Evolutionary conservation across 1,140 invertebrate species (phyloP).

Genomic region (Colletes gigas): DNA sequence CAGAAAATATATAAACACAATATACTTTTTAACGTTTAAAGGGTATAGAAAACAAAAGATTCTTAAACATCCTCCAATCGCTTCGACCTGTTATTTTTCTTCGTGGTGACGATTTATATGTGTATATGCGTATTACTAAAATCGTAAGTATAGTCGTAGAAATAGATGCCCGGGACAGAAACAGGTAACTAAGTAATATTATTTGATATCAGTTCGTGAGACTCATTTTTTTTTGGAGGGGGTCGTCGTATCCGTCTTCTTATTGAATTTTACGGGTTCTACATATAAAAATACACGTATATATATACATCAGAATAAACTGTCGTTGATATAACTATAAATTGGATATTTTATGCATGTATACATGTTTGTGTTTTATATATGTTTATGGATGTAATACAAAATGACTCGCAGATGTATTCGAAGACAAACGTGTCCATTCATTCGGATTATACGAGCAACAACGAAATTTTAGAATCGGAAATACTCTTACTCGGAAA

Average conservation of each 20-base stretch:
- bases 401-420: background rate
- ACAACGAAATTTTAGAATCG: too few relatives aligned
- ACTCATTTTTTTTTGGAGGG: background rate
- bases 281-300: conserved; percentile 47
- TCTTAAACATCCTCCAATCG: background rate
- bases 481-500: too few relatives aligned
- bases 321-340: background rate
- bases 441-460: too few relatives aligned
- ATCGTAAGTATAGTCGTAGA: conserved; percentile 7
- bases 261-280: conserved; percentile 7
- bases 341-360: background rate
- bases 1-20: background rate
- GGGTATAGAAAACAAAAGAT: background rate
- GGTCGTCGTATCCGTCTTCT: background rate
- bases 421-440: background rate
- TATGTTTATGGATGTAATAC: background rate
- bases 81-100: conserved; percentile 4
- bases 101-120: background rate
- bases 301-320: conserved; percentile 4
- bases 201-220: background rate
- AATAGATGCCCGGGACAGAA: background rate
- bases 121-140: background rate
- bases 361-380: background rate
- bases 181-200: conserved; percentile 5
- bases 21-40: background rate